Evolutionary conservation across 2,797 vertebrate species (phyloP), one percentile per base, ranked within the genome.

Genomic region (Scomberomorus guttatus): DNA sequence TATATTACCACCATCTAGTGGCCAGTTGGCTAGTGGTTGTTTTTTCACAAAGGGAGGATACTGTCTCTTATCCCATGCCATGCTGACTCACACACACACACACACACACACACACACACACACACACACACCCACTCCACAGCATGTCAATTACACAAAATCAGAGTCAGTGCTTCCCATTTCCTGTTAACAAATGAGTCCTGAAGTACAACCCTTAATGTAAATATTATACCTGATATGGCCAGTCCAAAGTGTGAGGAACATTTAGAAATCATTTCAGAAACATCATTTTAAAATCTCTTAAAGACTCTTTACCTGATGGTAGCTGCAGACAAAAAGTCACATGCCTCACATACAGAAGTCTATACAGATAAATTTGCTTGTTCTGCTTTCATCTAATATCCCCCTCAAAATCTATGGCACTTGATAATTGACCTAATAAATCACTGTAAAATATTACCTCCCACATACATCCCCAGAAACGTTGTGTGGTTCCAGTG

Each of bases 1-100:
- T 37, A 13, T 25, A 2, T 44, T 84, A 71, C 46, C 48, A 32
- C 86, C 86, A 85, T 82, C 90, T 89, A 82, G 83, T 83, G 87
- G 81, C 14, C 0, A 2, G 5, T 17, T 37, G 7, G 24, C 7
- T 8, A 1, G 24, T 17, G 1, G 57, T 29, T 1, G 1, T 11
- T 25, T 79, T 29, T 32, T 55, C 17, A 24, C 6, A 25, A 24
- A 55, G n/a, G 48, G 44, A 66, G 50, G 22, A 60, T 9, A 17
- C 32, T 57, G 50, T 58, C 15, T 46, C 39, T 52, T 20, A 18
- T 20, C 20, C 66, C 14, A 14, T 18, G 10, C 12, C 5, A 18
- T 61, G 52, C 56, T 79, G 76, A 85, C 65, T 85, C 64, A 76
- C 54, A 50, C 63, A 44, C 46, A 59, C 6, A 4, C 5, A 50